Conservation (phyloP, 2,797 vertebrate species). For the Trachops cirrhosus region DNA sequence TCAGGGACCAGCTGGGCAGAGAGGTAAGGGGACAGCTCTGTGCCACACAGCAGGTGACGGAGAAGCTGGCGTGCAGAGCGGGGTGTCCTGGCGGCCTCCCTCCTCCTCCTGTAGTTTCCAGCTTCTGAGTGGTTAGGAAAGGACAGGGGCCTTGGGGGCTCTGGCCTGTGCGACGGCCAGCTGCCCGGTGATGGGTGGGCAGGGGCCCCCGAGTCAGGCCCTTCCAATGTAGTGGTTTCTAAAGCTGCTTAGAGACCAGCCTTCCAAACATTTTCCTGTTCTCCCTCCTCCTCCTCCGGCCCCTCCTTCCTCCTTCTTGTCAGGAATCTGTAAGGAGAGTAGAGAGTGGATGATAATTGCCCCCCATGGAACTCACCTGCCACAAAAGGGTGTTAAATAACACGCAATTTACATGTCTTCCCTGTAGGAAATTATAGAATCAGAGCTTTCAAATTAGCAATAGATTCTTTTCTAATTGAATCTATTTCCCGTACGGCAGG, state of each 20-base stretch:
- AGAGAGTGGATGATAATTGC: conserved; percentile 59
- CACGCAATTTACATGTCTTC: conserved; percentile 73
- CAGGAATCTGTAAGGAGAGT: conserved; percentile 36
- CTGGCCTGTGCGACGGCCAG: background rate
- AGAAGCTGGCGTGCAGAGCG: background rate
- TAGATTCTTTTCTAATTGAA: conserved; percentile 73
- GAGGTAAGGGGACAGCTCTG: background rate
- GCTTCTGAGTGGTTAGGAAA: background rate
- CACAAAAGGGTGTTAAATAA: conserved; percentile 70
- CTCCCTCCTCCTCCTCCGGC: background rate
- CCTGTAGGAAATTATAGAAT: conserved; percentile 70
- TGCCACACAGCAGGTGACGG: background rate
- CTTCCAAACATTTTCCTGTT: background rate
- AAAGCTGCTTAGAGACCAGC: background rate
- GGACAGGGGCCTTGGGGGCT: background rate
- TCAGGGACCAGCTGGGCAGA: background rate
- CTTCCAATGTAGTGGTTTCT: background rate
- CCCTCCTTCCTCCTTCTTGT: background rate
- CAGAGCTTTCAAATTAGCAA: conserved; percentile 73
- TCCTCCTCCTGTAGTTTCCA: background rate
- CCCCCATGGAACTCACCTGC: conserved; percentile 68
- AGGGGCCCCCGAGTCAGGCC: background rate
- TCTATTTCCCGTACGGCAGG: conserved; percentile 56
- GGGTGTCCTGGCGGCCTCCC: background rate
- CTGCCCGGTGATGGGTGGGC: background rate